Evolutionary conservation across 2,113 vertebrate genomes (phyloP).

Genomic region (Axis porcinus): DNA sequence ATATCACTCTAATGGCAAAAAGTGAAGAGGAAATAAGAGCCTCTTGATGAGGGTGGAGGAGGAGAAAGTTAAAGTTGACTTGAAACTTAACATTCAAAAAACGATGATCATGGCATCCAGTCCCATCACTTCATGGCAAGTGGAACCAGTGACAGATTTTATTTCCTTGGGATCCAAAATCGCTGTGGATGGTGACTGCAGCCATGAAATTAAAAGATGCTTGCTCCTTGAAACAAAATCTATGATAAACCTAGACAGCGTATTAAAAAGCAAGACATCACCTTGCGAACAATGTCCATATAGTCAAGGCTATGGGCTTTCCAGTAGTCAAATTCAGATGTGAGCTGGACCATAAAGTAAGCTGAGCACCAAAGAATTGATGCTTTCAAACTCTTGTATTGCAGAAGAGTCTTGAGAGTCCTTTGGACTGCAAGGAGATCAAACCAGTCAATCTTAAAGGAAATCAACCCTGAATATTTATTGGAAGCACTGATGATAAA

Average conservation of each 20-base stretch:
- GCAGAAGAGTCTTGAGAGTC: background rate
- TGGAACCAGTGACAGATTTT: background rate
- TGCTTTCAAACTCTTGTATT: background rate
- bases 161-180: background rate
- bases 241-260: background rate
- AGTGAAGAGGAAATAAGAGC: background rate
- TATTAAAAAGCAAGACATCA: background rate
- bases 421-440: background rate
- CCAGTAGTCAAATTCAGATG: background rate
- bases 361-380: background rate
- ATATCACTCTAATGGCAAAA: background rate
- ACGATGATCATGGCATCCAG: background rate
- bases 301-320: background rate
- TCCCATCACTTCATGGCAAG: background rate
- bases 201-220: background rate
- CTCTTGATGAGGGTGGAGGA: background rate
- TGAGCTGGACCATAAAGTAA: background rate
- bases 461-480: background rate
- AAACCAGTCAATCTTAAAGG: background rate
- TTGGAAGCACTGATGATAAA: background rate
- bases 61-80: background rate
- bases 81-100: background rate
- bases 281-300: background rate
- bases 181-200: background rate
- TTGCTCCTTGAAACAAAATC: background rate